Percentiles rank a stretch among this genome's conserved stretches.
Evolutionary conservation across 2,113 vertebrate genomes (phyloP).

Genomic region (Corythoichthys intestinalis): DNA sequence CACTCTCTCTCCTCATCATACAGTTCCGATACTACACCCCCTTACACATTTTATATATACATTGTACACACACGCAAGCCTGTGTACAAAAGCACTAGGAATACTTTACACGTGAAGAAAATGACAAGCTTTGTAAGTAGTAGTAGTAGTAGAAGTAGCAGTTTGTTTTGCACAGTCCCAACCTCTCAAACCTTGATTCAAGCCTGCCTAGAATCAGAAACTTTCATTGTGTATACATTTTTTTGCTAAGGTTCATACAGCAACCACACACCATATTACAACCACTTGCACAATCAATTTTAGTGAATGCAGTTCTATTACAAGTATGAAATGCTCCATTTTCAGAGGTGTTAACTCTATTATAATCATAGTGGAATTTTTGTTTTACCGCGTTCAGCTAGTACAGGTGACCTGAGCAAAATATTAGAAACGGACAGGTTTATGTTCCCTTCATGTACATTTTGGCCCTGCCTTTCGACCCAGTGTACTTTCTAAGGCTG

Average conservation of each 20-base stretch:
- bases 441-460: no score
- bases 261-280: not conserved
- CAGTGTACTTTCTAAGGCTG: no score
- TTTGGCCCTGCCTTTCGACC: no score
- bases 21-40: constrained; percentile 49
- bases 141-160: no score
- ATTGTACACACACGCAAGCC: not conserved
- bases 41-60: not conserved
- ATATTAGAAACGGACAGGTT: not conserved
- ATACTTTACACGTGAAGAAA: not conserved
- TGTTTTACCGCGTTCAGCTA: no score
- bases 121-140: not conserved
- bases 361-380: no score
- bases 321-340: not conserved
- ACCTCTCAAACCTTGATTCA: not conserved
- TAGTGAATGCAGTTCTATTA: not conserved
- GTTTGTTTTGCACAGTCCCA: not conserved
- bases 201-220: not conserved
- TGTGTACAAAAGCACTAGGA: not conserved
- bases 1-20: constrained; percentile 62
- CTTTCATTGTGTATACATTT: not conserved
- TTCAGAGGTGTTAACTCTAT: not conserved
- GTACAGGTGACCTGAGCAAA: no score
- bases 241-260: not conserved
- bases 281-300: not conserved